These are phyloP conservation scores for Capreolus pygargus DNA, from an alignment of 2,113 vertebrate species.

Conservation along the genomic window DNA sequence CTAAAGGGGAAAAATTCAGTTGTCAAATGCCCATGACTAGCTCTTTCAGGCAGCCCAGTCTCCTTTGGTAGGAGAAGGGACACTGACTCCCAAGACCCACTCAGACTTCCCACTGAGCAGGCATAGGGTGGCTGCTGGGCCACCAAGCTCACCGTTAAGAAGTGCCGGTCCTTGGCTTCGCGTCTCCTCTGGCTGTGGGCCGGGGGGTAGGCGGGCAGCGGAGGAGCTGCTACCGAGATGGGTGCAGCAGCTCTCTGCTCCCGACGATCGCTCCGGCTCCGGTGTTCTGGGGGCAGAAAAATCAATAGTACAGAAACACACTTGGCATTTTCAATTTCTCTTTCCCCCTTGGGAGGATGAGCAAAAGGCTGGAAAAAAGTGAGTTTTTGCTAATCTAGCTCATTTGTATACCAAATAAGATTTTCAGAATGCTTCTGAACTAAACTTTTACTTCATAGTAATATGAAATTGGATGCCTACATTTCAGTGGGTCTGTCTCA, in stretches of 20 bases:
- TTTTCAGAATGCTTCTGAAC: not conserved
- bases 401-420: not conserved
- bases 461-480: not conserved
- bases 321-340: not conserved
- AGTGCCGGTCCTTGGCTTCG: slow-evolving; percentile 87
- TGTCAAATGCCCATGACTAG: not conserved
- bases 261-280: slow-evolving; percentile 83
- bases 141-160: slow-evolving; percentile 85
- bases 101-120: not conserved
- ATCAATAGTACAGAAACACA: slow-evolving; percentile 1
- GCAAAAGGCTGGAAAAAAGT: not conserved
- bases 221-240: slow-evolving; percentile 84
- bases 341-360: not conserved
- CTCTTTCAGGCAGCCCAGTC: not conserved
- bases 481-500: not conserved
- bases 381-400: not conserved
- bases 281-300: slow-evolving; percentile 83
- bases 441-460: not conserved
- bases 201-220: slow-evolving; percentile 86
- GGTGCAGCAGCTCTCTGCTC: slow-evolving; percentile 85
- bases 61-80: not conserved
- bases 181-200: slow-evolving; percentile 85
- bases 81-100: not conserved
- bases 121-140: not conserved
- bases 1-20: not conserved